These are phyloP conservation scores for Sialis fuliginosa DNA, from an alignment of 2,888 invertebrate genomes.

Conservation along the genomic window DNA sequence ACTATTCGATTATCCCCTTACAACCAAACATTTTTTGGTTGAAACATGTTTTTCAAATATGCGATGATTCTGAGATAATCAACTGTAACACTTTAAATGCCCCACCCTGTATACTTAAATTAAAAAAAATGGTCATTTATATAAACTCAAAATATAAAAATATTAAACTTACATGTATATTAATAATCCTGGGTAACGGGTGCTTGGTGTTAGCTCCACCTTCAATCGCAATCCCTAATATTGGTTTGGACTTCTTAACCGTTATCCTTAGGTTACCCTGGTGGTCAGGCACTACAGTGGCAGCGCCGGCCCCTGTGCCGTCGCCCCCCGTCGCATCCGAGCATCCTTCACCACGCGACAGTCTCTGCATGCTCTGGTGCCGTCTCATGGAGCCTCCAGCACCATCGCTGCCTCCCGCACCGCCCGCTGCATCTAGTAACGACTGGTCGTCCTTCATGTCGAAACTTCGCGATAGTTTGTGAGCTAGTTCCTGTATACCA, in stretches of 20 bases:
- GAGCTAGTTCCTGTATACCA: conserved; percentile 55
- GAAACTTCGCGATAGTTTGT: conserved; percentile 72
- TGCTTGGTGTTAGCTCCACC: conserved; percentile 94
- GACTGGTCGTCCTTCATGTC: conserved; percentile 76
- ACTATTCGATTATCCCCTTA: too few relatives aligned
- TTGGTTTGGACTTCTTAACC: conserved; percentile 85
- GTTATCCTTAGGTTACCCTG: conserved; percentile 77
- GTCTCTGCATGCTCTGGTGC: conserved; percentile 61
- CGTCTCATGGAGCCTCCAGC: conserved; percentile 36
- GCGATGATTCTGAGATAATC: too few relatives aligned
- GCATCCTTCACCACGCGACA: conserved; percentile 38
- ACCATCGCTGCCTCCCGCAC: conserved; percentile 32
- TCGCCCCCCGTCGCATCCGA: conserved; percentile 18
- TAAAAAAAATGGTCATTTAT: too few relatives aligned
- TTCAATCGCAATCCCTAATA: conserved; percentile 91
- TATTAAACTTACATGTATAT: conserved; percentile 67
- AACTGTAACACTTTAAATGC: too few relatives aligned
- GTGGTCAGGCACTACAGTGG: conserved; percentile 64
- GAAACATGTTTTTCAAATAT: too few relatives aligned
- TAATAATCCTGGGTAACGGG: conserved; percentile 85
- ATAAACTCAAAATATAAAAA: too few relatives aligned
- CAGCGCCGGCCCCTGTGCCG: conserved; percentile 11
- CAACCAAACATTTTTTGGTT: too few relatives aligned
- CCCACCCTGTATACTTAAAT: too few relatives aligned
- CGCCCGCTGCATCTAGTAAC: conserved; percentile 44